phyloP scores from a whole-genome alignment of 2,797 vertebrate genomes.

The Momotus momota region DNA sequence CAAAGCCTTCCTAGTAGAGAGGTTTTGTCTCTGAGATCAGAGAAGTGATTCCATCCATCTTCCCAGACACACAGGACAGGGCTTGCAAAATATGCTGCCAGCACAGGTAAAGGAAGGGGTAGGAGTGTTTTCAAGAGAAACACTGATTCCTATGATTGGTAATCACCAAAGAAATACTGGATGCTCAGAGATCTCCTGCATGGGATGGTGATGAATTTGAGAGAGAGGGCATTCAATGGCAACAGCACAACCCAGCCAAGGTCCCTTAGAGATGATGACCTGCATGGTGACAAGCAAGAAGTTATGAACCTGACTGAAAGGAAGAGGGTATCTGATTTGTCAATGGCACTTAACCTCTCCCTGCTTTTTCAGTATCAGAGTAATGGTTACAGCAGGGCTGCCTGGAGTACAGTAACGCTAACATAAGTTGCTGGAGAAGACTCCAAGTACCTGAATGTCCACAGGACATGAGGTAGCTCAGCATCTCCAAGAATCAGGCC shows the following conservation, averaged over 20 bases:
- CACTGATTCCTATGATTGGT: rapidly evolving
- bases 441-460: neutral
- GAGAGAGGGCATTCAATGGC: neutral
- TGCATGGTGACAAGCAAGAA: neutral
- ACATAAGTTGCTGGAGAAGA: neutral
- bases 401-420: neutral
- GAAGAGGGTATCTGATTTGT: neutral
- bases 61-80: neutral
- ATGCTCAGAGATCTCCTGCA: neutral
- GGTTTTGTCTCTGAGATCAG: neutral
- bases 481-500: neutral
- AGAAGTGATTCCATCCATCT: neutral
- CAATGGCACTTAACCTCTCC: neutral
- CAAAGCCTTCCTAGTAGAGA: neutral
- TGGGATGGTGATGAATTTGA: neutral
- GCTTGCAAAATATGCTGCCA: neutral
- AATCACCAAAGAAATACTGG: neutral
- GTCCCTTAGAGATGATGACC: neutral
- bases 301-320: neutral
- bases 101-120: neutral
- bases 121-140: neutral
- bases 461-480: neutral
- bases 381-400: neutral
- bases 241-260: neutral
- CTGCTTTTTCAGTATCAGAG: neutral